A percentile compares a stretch with the other conserved stretches of the same genome.
Conservation (phyloP, 2,888 invertebrate genomes). For the Amaurobius ferox region DNA sequence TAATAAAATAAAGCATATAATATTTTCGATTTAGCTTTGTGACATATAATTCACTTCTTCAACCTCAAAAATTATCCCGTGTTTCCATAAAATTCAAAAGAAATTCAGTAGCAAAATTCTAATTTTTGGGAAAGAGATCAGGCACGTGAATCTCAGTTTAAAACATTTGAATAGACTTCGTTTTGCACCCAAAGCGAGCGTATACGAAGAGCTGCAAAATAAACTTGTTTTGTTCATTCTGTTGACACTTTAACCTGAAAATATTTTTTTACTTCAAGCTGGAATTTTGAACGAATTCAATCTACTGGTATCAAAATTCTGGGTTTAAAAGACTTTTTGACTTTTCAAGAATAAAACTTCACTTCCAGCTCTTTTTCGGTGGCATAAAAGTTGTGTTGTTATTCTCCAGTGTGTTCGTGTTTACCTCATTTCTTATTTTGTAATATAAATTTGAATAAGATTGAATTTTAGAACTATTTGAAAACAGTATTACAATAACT, state of each 20-base stretch:
- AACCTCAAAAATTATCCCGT: not conserved
- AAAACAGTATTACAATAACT: too few relatives aligned
- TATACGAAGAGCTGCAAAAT: not conserved
- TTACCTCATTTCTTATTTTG: too few relatives aligned
- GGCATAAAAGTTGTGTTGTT: too few relatives aligned
- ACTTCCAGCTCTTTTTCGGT: too few relatives aligned
- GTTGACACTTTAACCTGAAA: not conserved
- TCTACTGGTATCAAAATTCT: not conserved
- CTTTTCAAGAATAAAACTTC: too few relatives aligned
- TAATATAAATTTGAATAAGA: too few relatives aligned
- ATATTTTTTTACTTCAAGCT: not conserved
- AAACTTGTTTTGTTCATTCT: not conserved
- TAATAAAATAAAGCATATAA: too few relatives aligned
- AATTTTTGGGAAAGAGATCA: not conserved
- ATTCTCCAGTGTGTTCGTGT: too few relatives aligned
- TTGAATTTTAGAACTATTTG: too few relatives aligned
- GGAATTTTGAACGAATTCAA: not conserved
- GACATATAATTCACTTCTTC: too few relatives aligned
- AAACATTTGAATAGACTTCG: not conserved
- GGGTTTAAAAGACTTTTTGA: not conserved
- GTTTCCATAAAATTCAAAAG: not conserved
- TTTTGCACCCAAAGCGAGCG: not conserved
- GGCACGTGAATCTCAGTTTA: not conserved
- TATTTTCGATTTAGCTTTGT: too few relatives aligned
- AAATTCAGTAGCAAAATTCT: not conserved